A percentile compares a stretch with the other conserved stretches of the same genome.
Conservation (phyloP, 2,888 invertebrate genomes). For the Eurois occulta region DNA sequence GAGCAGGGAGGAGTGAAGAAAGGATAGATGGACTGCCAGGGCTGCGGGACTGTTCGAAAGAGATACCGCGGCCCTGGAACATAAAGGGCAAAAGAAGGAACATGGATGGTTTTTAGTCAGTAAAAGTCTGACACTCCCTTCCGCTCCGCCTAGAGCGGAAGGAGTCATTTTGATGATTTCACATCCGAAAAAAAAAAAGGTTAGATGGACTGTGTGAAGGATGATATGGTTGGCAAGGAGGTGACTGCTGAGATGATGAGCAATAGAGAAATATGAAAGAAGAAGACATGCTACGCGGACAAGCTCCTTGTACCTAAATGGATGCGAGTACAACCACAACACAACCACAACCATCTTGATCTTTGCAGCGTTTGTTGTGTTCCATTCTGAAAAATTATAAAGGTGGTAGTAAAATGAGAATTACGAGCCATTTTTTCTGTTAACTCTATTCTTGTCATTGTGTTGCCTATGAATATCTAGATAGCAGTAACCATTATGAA, state of each 20-base stretch:
- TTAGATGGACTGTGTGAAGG: neutral
- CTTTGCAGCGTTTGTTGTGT: neutral
- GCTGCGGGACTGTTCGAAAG: no score
- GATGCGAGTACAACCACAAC: neutral
- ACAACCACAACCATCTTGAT: neutral
- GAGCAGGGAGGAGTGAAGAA: neutral
- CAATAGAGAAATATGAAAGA: neutral
- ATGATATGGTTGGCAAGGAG: neutral
- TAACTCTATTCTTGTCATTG: neutral
- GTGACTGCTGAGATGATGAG: neutral
- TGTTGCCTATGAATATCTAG: neutral
- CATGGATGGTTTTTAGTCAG: no score
- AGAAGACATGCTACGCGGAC: neutral
- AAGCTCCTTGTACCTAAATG: neutral
- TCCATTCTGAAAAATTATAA: neutral
- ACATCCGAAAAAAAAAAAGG: no score
- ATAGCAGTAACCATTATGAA: neutral
- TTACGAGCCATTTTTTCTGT: neutral
- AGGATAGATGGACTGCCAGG: neutral
- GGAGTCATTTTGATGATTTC: no score
- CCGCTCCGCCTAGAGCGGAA: no score
- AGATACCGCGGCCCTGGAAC: no score
- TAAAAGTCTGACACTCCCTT: no score
- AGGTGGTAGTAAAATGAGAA: neutral
- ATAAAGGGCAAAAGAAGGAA: no score